phyloP scores from a whole-genome alignment of 2,113 vertebrate genomes.

The Hepsetus odoe region DNA sequence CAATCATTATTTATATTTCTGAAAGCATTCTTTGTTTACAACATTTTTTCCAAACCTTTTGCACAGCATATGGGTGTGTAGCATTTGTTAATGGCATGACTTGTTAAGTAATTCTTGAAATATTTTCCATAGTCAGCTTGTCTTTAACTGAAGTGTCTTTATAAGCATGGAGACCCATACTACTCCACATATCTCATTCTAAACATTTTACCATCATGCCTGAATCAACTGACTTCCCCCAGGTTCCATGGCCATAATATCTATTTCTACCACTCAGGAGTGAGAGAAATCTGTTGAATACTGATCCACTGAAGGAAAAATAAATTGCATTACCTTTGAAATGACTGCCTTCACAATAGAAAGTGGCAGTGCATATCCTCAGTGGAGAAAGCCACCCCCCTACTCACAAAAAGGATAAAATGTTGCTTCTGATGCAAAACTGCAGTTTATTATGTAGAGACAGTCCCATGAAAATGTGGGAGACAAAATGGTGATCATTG shows the following conservation, averaged over 20 bases:
- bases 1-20: too few relatives aligned
- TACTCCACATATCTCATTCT: too few relatives aligned
- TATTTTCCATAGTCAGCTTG: too few relatives aligned
- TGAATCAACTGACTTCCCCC: background rate
- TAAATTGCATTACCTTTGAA: conserved; percentile 5
- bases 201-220: too few relatives aligned
- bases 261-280: background rate
- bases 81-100: too few relatives aligned
- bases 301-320: background rate
- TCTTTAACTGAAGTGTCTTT: too few relatives aligned
- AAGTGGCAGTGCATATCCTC: conserved; percentile 10
- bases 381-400: background rate
- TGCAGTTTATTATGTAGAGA: conserved; percentile 22
- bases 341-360: background rate
- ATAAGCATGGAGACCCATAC: background rate
- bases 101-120: too few relatives aligned
- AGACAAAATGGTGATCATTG: conserved; percentile 7
- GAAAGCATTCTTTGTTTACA: too few relatives aligned
- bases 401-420: background rate
- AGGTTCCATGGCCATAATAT: background rate
- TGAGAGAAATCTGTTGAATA: conserved; percentile 9
- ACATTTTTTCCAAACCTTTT: too few relatives aligned
- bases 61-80: too few relatives aligned
- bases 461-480: conserved; percentile 20
- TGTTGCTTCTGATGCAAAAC: conserved; percentile 22